Evolutionary conservation across 2,797 vertebrate genomes (phyloP), one percentile per base, ranked within the genome.

Genomic region (Diplodus sargus): DNA sequence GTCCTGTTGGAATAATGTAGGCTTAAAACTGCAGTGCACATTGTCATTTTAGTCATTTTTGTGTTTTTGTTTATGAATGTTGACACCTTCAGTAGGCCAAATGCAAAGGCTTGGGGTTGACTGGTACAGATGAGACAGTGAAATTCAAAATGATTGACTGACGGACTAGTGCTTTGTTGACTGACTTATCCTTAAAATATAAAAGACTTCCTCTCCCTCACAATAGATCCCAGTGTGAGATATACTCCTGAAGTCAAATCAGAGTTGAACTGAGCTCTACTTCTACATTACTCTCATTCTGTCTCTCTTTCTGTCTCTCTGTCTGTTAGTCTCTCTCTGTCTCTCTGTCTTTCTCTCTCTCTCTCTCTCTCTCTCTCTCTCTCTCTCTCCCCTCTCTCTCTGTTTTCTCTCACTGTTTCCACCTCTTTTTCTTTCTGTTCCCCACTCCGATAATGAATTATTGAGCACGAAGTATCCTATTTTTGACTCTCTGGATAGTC

Each of bases 381-480:
- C 1, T 68, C 14, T 70, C 25, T 51, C 11, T 70, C 23, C n/a
- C n/a, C 18, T 28, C 28, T 30, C 30, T 72, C 18, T 25, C 1
- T 68, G 3, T 79, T 76, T 66, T 48, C 39, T 53, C 68, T 65
- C 52, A 51, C 56, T 65, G 72, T 43, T 69, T 43, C 51, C 13
- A 12, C 15, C 2, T 65, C 14, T 73, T 70, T 79, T 43, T 63
- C 28, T 28, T 28, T 74, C 74, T 71, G 18, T 76, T 68, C 52
- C 61, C 47, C 48, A 65, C 74, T 70, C 57, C 69, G 61, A 28
- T 47, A 28, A 87, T 92, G 61, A 90, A 93, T 91, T 88, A 90
- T 90, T 89, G 45, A 92, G 86, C 16, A 73, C 68, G 53, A 74
- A 52, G 42, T 54, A 51, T 65, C 78, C 70, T 28, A 64, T 79